Evolutionary conservation across 92 coral and sea anemone genomes (phyloP), one percentile per base, ranked within the genome.

Genomic region (Paragorgia papillata): DNA sequence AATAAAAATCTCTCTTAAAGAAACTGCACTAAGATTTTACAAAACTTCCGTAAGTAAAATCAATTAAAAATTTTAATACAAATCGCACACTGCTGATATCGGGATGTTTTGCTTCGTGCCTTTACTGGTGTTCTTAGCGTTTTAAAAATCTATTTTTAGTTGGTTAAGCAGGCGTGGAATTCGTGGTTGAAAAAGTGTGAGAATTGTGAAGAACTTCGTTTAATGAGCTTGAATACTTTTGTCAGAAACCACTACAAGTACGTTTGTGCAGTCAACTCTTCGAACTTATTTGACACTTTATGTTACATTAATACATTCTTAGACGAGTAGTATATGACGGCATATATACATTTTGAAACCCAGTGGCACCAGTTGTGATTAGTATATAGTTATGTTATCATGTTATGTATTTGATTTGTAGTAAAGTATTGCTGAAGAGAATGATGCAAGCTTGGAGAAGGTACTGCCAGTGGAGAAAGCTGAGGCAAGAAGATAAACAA

Each of bases 181-280:
- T 64, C 84, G 34, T 95, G 99, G 99, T 44, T 95, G 66, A 91
- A 78, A 69, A 67, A 83, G 19, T 91, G 99, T 84, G 99, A 95
- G 43, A 84, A 89, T 61, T 91, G 95, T 12, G 99, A 95, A 53
- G 99, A 95, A 26, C 87, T 95, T 25, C 92, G 86, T 54, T 86
- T 91, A 80, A 80, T 82, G 64, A 76, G 89, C 29, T 79, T 91
- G 17, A 86, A 92, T 37, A 87, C 81, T 75, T 89, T 53, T 57
- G 99, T 96, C 53, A 82, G 92, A 81, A 49, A 79, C 20, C 90
- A 88, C 58, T 85, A 73, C 89, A 85, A 87, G 99, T 95, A 75
- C 30, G 51, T 44, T 39, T 18, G 9, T 13, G 33, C 26, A 4
- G 22, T 30, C n/a, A 62, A 19, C 9, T 19, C 19, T 1, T 55